Base-by-base conservation (phyloP, 2,888 invertebrate genomes). In the Autographa gamma region DNA sequence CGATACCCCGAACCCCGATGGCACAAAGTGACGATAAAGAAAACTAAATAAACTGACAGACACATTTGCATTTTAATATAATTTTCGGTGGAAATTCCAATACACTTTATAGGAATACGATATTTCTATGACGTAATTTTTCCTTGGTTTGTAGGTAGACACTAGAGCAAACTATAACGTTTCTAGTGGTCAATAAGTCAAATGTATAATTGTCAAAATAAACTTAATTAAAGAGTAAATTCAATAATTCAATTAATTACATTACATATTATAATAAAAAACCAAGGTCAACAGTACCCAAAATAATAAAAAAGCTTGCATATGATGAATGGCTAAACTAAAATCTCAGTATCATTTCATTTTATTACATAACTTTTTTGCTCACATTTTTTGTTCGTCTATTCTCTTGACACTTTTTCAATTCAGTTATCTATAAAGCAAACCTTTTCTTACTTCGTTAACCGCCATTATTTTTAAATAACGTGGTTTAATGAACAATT, bases 401-500 rank as follows among this genome's bases (percentile, higher is more conserved):
- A n/a, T n/a, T 48, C n/a, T n/a, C 16, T 11, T 38, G 11, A 38
- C 38, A 38, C 38, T n/a, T 48, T 48, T 48, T n/a, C n/a, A 48
- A n/a, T 7, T n/a, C 7, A 48, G n/a, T 48, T 16, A 6, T n/a
- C 16, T 16, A 6, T n/a, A 16, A 48, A 48, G 5, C n/a, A 48
- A 16, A 16, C n/a, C 8, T n/a, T 48, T n/a, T n/a, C 48, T n/a
- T 48, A n/a, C n/a, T 48, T 48, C 38, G n/a, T 16, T 38, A 38
- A 38, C 13, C 41, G 41, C 13, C 41, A 2, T 13, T 13, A 41
- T 11, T 41, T 9, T 41, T 13, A 41, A 41, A 48, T 7, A 48
- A 43, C 43, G 43, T 43, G 43, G 43, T 43, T 43, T 48, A 48
- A 48, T 48, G n/a, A 48, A 16, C 48, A 48, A 48, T 48, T 48